Base-by-base conservation (phyloP, 2,113 vertebrate genomes). In the Charina bottae region DNA sequence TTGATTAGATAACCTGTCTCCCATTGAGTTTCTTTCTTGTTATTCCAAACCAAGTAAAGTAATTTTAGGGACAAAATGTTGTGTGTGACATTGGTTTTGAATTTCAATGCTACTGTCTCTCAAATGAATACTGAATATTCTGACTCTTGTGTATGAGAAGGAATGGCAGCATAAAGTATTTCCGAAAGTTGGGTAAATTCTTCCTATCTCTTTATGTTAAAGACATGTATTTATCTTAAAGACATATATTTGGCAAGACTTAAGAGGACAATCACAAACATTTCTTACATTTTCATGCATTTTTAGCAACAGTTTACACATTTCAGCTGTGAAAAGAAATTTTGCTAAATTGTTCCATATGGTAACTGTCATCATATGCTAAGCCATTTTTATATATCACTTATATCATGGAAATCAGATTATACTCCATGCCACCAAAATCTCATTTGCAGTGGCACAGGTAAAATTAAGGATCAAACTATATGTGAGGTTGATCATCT, bases 1-100 rank as follows among this genome's bases (percentile, higher is more conserved):
- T 49, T 88, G 19, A 83, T 95, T 93, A 92, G 64, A 72, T 92
- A 96, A 94, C 90, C 85, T 90, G 90, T 83, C 89, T 86, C 46
- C 46, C 64, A 89, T 91, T 94, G 93, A 87, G 24, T 95, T 55
- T 1, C 19, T n/a, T 24, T 92, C 68, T 92, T 86, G 46, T 42
- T 83, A 72, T 49, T 92, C 88, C 28, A 89, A 68, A 87, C n/a
- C 93, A 88, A 92, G 46, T 72, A 94, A 92, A 93, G 6, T 26
- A 1, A 53, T 92, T 59, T 83, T 92, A 85, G 90, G 56, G 90
- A 85, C 24, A 87, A 93, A 59, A 26, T 89, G 23, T 93, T 90
- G 64, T n/a, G n/a, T 13, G 26, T 24, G 56, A 11, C 60, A 4
- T 0, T 0, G 13, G 90, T 37, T 33, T 89, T 89, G 90, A 55